Conservation (phyloP, 2,113 vertebrate genomes). For the Motacilla tschutschensis region DNA sequence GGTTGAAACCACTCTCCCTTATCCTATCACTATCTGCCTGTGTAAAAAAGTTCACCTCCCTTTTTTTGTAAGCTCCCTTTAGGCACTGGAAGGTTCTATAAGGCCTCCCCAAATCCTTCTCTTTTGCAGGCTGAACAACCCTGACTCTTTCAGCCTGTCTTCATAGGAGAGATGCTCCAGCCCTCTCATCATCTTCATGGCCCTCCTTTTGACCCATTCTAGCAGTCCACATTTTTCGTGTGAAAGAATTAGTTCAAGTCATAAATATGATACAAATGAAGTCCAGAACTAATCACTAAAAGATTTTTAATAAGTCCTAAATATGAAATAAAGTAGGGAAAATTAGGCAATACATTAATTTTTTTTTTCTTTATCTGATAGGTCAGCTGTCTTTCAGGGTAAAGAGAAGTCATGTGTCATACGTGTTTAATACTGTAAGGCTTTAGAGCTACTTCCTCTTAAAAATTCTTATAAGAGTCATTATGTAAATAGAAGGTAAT, state of each 20-base stretch:
- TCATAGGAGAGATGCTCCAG: not conserved
- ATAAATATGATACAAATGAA: not conserved
- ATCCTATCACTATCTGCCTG: not conserved
- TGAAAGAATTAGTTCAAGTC: not conserved
- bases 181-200: not conserved
- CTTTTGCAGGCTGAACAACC: not conserved
- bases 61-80: not conserved
- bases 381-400: not conserved
- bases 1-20: not conserved
- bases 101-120: not conserved
- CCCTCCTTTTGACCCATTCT: not conserved
- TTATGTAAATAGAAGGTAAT: not conserved
- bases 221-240: not conserved
- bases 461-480: not conserved
- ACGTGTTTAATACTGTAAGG: not conserved
- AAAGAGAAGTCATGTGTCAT: not conserved
- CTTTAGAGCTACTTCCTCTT: not conserved
- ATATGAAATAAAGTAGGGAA: not conserved
- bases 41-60: not conserved
- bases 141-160: not conserved
- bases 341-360: not conserved
- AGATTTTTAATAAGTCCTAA: not conserved
- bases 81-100: not conserved
- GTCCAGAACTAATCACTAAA: not conserved
- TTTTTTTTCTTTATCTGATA: not conserved